A percentile compares a stretch with the other conserved stretches of the same genome.
phyloP scores from a whole-genome alignment of 1,140 invertebrate species.

The Sitobion miscanthi region DNA sequence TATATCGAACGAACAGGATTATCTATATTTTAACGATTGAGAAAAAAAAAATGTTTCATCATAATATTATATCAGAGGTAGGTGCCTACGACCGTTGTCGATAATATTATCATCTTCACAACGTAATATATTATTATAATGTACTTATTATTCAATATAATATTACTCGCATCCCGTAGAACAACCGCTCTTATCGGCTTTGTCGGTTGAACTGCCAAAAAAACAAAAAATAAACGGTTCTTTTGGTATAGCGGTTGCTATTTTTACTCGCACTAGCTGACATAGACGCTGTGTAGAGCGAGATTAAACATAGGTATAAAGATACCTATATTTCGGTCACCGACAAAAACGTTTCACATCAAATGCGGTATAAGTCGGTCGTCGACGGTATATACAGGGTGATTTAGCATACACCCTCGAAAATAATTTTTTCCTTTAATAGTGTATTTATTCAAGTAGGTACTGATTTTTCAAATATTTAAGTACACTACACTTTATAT shows the following conservation, averaged over 20 bases:
- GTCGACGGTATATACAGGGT: neutral
- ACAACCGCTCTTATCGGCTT: slow-evolving; percentile 12
- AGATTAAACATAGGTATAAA: neutral
- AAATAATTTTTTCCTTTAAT: neutral
- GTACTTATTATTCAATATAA: slow-evolving; percentile 3
- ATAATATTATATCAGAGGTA: neutral
- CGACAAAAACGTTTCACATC: neutral
- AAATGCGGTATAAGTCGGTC: neutral
- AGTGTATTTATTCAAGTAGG: neutral
- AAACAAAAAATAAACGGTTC: slow-evolving; percentile 10
- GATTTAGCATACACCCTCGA: neutral
- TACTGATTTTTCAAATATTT: neutral
- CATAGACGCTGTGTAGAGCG: neutral
- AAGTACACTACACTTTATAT: neutral
- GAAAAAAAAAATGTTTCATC: neutral
- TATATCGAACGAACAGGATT: neutral
- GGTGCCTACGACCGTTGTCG: neutral
- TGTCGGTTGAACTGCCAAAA: neutral
- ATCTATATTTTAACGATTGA: neutral
- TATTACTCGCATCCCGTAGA: neutral
- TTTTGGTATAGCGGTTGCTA: neutral
- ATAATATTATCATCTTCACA: neutral
- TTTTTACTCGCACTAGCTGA: neutral
- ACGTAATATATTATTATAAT: neutral
- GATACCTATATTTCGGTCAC: neutral